A percentile compares a stretch with the other conserved stretches of the same genome.
Conservation (phyloP, 1,140 invertebrate genomes). For the Acromyrmex charruanus region DNA sequence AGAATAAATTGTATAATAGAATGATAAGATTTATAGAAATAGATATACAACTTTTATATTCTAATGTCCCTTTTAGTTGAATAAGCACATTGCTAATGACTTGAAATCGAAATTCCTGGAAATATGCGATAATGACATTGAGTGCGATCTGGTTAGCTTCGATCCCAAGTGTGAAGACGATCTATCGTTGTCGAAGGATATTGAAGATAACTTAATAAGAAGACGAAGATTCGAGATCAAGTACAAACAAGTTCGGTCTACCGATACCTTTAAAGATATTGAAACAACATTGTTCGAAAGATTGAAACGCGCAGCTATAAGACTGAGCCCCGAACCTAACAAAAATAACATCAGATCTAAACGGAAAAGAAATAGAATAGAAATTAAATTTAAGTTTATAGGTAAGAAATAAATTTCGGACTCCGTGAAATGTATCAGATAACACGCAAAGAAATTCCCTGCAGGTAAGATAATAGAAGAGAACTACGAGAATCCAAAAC, state of each 20-base stretch:
- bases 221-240: conserved; percentile 19
- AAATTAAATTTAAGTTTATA: conserved; percentile 80
- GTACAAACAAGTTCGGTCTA: background rate
- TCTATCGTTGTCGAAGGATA: background rate
- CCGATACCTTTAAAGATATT: background rate
- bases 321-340: background rate
- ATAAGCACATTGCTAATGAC: conserved; percentile 76
- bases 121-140: conserved; percentile 77
- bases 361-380: conserved; percentile 74
- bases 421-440: background rate
- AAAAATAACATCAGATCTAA: conserved; percentile 50
- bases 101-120: conserved; percentile 71
- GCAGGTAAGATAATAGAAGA: conserved; percentile 79
- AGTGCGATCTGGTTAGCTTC: conserved; percentile 76
- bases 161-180: conserved; percentile 78
- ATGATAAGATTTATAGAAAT: background rate
- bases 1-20: no score
- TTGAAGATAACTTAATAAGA: conserved; percentile 51
- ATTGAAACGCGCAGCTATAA: conserved; percentile 37
- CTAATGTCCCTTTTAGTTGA: conserved; percentile 65
- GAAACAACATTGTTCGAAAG: conserved; percentile 1
- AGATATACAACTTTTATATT: background rate
- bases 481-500: conserved; percentile 72
- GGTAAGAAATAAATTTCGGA: conserved; percentile 62
- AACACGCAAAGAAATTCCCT: background rate